A percentile compares a stretch with the other conserved stretches of the same genome.
Conservation (phyloP, 2,888 invertebrate species). For the Pterostichus niger region DNA sequence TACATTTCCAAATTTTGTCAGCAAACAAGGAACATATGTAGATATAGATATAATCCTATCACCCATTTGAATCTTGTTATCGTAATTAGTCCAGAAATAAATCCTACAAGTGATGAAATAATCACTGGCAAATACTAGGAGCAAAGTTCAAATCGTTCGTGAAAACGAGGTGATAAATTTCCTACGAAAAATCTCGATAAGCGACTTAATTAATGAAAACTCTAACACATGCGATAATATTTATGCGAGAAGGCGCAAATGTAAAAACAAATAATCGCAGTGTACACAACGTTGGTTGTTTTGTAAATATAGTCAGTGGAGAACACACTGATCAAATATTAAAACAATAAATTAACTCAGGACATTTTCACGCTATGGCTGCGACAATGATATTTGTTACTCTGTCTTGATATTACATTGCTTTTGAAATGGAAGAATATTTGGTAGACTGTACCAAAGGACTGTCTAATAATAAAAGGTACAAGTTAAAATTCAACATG, state of each 20-base stretch:
- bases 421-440: no score
- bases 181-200: constrained; percentile 63
- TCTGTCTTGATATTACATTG: no score
- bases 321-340: constrained; percentile 61
- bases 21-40: background rate
- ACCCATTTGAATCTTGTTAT: constrained; percentile 16
- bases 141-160: constrained; percentile 41
- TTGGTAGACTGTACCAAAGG: no score
- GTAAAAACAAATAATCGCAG: constrained; percentile 60
- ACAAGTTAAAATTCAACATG: no score
- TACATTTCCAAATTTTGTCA: no score
- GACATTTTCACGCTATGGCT: constrained; percentile 1
- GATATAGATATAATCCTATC: background rate
- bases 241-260: constrained; percentile 57
- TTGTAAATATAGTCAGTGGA: constrained; percentile 17
- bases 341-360: constrained; percentile 59
- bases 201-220: constrained; percentile 65
- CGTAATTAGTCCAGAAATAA: constrained; percentile 48
- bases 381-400: no score
- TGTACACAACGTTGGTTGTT: background rate
- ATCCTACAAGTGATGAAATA: constrained; percentile 62
- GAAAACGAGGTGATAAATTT: constrained; percentile 57
- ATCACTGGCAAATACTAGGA: constrained; percentile 26
- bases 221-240: constrained; percentile 65
- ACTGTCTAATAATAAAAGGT: no score